These are phyloP conservation scores for Sipha maydis DNA, from an alignment of 2,888 invertebrate genomes.

Conservation along the genomic window DNA sequence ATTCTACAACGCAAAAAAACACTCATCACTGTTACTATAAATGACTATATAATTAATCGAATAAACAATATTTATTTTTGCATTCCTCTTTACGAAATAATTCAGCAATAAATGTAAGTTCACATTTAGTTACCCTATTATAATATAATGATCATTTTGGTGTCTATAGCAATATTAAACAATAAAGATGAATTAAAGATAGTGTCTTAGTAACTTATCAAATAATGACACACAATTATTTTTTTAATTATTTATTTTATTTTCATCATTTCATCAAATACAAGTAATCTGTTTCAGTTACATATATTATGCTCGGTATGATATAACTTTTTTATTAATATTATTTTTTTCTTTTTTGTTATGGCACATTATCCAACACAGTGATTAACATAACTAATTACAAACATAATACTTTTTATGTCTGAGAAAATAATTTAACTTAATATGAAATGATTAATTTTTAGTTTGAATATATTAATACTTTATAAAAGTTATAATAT, in stretches of 20 bases:
- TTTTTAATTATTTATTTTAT: conserved; percentile 4
- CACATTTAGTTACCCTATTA: too few species aligned
- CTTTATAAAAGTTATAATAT: too few species aligned
- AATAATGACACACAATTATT: not conserved
- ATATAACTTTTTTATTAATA: not conserved
- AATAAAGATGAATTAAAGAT: not conserved
- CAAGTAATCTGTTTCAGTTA: not conserved
- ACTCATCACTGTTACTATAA: too few species aligned
- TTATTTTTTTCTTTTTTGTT: not conserved
- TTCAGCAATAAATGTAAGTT: too few species aligned
- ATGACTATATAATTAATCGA: too few species aligned
- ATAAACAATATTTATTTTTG: too few species aligned
- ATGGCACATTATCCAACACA: conserved; percentile 19
- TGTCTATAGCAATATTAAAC: not conserved
- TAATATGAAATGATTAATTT: conserved; percentile 28
- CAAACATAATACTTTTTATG: not conserved
- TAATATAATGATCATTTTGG: too few species aligned
- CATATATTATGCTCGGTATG: conserved; percentile 14
- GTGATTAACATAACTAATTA: not conserved
- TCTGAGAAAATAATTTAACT: not conserved
- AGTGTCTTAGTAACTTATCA: not conserved
- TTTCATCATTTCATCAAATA: conserved; percentile 19
- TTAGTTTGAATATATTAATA: not conserved
- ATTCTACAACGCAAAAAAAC: too few species aligned
- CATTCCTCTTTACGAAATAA: too few species aligned